These are phyloP conservation scores for Bergia puertoricense DNA, from an alignment of 92 coral and sea anemone genomes.

Conservation along the genomic window DNA sequence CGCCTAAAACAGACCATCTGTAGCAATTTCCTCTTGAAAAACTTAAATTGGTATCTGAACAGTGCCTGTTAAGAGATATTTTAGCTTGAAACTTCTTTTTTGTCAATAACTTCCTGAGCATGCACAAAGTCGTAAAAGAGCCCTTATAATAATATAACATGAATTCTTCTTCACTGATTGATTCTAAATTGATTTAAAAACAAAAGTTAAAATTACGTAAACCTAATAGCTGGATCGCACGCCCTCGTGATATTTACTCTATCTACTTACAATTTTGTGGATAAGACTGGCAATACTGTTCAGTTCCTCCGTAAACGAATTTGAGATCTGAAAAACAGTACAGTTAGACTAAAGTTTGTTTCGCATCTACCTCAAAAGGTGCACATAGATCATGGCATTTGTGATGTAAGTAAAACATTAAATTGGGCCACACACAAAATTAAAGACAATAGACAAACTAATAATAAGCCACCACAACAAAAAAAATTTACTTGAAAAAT, in stretches of 20 bases:
- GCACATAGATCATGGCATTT: neutral
- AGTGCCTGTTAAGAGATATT: no score
- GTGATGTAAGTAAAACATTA: neutral
- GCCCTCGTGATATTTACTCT: neutral
- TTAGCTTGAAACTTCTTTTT: no score
- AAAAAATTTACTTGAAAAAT: no score
- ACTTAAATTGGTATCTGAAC: no score
- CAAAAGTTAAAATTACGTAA: neutral
- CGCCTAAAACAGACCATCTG: no score
- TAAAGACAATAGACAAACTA: neutral
- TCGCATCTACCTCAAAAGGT: neutral
- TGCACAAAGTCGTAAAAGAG: no score
- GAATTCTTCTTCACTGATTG: neutral
- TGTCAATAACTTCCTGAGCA: no score
- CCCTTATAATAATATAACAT: no score
- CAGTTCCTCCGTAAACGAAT: constrained; percentile 85
- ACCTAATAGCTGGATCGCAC: neutral
- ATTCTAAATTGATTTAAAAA: neutral
- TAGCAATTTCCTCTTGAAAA: no score
- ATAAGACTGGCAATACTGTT: constrained; percentile 89
- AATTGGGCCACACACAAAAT: neutral
- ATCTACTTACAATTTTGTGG: constrained; percentile 81
- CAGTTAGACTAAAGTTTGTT: neutral
- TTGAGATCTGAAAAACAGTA: constrained; percentile 55
- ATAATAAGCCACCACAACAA: no score